phyloP scores from a whole-genome alignment of 2,113 vertebrate genomes.

The Mystacornis crossleyi region DNA sequence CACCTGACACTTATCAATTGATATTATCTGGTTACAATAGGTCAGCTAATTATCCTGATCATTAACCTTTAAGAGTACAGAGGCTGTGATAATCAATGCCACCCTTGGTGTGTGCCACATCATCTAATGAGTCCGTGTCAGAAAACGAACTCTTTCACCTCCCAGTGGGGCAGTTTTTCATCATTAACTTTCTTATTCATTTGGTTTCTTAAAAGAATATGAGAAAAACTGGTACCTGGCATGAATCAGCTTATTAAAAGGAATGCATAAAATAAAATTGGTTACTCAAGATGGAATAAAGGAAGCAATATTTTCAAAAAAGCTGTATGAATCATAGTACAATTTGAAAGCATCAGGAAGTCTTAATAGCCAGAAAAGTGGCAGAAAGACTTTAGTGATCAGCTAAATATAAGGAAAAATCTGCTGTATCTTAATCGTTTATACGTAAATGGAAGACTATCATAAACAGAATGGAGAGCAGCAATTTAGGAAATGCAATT shows the following conservation, averaged over 20 bases:
- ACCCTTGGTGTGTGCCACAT: neutral
- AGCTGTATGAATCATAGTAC: neutral
- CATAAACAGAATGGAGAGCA: neutral
- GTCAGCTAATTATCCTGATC: slow-evolving; percentile 62
- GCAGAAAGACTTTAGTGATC: neutral
- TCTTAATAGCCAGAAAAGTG: neutral
- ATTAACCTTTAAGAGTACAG: slow-evolving; percentile 64
- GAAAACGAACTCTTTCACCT: neutral
- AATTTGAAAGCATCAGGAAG: neutral
- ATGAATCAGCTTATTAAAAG: slow-evolving; percentile 22
- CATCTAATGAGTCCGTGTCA: slow-evolving; percentile 41
- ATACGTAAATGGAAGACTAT: neutral
- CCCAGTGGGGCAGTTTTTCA: neutral
- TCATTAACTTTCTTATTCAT: slow-evolving; percentile 16
- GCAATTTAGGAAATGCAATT: neutral
- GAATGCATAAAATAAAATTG: neutral
- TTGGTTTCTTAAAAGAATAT: neutral
- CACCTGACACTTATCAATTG: slow-evolving; percentile 52
- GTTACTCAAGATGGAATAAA: neutral
- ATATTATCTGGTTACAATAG: slow-evolving; percentile 29
- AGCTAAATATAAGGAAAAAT: neutral
- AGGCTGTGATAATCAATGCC: slow-evolving; percentile 31
- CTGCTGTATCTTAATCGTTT: neutral
- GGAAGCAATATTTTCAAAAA: neutral
- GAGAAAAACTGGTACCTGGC: neutral